These are phyloP conservation scores for Zaprionus davidi DNA, from an alignment of 1,140 invertebrate species.

Conservation along the genomic window DNA sequence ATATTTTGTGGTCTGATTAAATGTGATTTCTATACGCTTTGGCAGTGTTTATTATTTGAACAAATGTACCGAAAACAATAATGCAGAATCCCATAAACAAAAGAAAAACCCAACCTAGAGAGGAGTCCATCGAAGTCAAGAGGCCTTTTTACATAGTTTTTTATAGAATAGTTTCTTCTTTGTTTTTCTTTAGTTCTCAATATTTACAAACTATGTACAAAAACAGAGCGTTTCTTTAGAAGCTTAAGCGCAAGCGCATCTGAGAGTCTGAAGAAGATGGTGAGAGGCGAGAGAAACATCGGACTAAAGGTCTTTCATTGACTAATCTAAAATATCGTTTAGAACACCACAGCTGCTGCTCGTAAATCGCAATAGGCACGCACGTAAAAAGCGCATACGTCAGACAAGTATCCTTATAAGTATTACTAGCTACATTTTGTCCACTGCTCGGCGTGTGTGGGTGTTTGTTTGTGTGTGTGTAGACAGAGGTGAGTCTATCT, in stretches of 20 bases:
- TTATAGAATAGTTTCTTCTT: neutral
- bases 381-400: slow-evolving; percentile 71
- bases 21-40: slow-evolving; percentile 80
- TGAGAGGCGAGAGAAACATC: slow-evolving; percentile 28
- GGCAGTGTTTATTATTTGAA: slow-evolving; percentile 80
- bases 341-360: slow-evolving; percentile 78
- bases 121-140: slow-evolving; percentile 14
- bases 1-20: slow-evolving; percentile 39
- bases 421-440: slow-evolving; percentile 72
- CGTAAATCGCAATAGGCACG: slow-evolving; percentile 65
- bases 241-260: slow-evolving; percentile 57
- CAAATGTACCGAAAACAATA: slow-evolving; percentile 59
- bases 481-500: slow-evolving; percentile 4
- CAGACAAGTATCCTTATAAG: slow-evolving; percentile 48
- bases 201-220: slow-evolving; percentile 78
- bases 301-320: slow-evolving; percentile 43
- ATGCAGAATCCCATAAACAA: slow-evolving; percentile 6
- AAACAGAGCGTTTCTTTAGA: slow-evolving; percentile 53
- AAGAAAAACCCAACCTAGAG: slow-evolving; percentile 4
- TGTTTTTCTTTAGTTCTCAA: slow-evolving; percentile 14
- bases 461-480: neutral
- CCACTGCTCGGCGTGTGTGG: slow-evolving; percentile 46
- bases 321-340: slow-evolving; percentile 64
- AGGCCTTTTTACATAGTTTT: slow-evolving; percentile 31
- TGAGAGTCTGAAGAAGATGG: slow-evolving; percentile 33